These are phyloP conservation scores for Coenobita brevimanus DNA, from an alignment of 1,140 invertebrate species.

Conservation along the genomic window DNA sequence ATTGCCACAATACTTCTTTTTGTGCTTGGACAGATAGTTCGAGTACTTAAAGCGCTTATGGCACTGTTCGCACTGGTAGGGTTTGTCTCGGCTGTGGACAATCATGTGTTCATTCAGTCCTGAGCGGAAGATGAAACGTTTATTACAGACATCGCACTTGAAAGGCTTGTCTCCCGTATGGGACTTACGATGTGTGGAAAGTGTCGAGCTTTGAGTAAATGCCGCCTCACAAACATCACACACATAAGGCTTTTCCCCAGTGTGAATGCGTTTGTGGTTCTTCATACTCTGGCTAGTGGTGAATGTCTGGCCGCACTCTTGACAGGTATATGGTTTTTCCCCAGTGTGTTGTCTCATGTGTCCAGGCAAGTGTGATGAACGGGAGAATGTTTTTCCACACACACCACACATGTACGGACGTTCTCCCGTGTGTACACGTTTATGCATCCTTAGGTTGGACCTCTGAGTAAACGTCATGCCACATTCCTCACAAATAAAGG, in stretches of 20 bases:
- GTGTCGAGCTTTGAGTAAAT: slow-evolving; percentile 81
- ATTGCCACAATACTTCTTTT: slow-evolving; percentile 87
- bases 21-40: slow-evolving; percentile 89
- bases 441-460: slow-evolving; percentile 76
- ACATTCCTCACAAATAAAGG: slow-evolving; percentile 70
- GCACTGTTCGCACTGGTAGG: slow-evolving; percentile 83
- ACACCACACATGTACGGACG: slow-evolving; percentile 77
- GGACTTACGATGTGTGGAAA: slow-evolving; percentile 78
- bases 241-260: slow-evolving; percentile 71
- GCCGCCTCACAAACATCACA: slow-evolving; percentile 67
- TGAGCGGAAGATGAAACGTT: slow-evolving; percentile 72
- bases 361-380: slow-evolving; percentile 70
- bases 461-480: slow-evolving; percentile 70
- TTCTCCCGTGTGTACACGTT: slow-evolving; percentile 78
- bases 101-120: slow-evolving; percentile 64
- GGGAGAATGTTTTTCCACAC: slow-evolving; percentile 77
- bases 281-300: slow-evolving; percentile 72
- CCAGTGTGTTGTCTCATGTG: slow-evolving; percentile 72
- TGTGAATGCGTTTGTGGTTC: slow-evolving; percentile 70
- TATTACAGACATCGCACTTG: slow-evolving; percentile 70
- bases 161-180: slow-evolving; percentile 78
- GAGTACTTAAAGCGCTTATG: slow-evolving; percentile 92
- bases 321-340: slow-evolving; percentile 69
- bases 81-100: slow-evolving; percentile 80
- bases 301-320: slow-evolving; percentile 69